Base-by-base conservation (phyloP, 2,113 vertebrate species). In the Macquaria ambigua region DNA sequence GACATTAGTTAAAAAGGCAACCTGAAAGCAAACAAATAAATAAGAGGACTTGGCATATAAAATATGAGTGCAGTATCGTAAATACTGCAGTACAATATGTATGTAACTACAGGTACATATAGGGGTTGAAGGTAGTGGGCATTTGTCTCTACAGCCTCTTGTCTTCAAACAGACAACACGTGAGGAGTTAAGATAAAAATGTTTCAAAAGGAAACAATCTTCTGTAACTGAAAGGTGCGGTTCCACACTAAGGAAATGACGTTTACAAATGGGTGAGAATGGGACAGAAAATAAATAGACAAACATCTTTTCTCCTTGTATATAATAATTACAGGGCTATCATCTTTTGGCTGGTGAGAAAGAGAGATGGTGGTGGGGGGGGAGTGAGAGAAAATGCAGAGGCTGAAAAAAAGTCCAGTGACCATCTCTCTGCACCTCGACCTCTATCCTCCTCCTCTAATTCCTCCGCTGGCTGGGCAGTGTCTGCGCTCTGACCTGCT, bases 11-110 rank as follows among this genome's bases (percentile, higher is more conserved):
- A 83, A 91, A 93, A 95, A 94, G 93, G 92, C 93, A 93, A 94
- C 82, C 37, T 87, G 88, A 91, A 93, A 90, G 82, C 84, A 93
- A 91, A 94, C 84, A 93, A 91, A 94, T 93, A 93, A 94, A 93
- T 93, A 93, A 16, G 67, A 86, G 48, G 84, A 81, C 79, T 85
- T 90, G 87, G 90, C 88, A 73, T 93, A 91, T 89, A 93, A 94
- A 93, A 93, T 5, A 28, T 1, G 69, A 85, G 74, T 39, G 79
- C 76, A 92, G 90, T 74, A 87, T 88, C 41, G 41, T 67, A 37
- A 83, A 92, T 79, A 89, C 89, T 84, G 28, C 86, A 84, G 43
- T 0, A 75, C 52, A 37, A 46, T 16, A 62, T 71, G 58, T 34
- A 21, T 88, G 78, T 82, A 91, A 93, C 80, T 81, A 81, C 82